These are phyloP conservation scores for Schmidtea mediterranea DNA, from an alignment of 1,140 invertebrate genomes.

Conservation along the genomic window DNA sequence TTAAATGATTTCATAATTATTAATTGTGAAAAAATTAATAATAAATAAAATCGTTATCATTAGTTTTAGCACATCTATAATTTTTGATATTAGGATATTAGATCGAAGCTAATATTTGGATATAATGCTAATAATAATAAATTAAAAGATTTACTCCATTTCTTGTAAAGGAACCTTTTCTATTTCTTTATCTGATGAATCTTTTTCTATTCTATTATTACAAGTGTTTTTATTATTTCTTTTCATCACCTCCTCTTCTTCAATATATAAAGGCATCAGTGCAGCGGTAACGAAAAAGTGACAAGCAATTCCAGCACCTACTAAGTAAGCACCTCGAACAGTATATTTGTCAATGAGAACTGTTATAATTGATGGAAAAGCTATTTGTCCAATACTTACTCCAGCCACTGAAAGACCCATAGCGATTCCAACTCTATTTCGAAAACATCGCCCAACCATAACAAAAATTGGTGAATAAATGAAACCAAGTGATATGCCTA, in stretches of 20 bases:
- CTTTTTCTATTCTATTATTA: background rate
- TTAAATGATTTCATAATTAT: too few relatives aligned
- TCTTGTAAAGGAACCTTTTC: too few relatives aligned
- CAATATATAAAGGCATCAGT: background rate
- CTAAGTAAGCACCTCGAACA: background rate
- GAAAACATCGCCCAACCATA: background rate
- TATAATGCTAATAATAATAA: too few relatives aligned
- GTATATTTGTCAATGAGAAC: background rate
- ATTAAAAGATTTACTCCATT: too few relatives aligned
- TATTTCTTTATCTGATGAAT: too few relatives aligned
- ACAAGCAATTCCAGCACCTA: background rate
- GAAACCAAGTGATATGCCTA: background rate
- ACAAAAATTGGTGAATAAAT: background rate
- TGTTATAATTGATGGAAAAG: background rate
- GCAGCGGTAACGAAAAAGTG: slow-evolving; percentile 3
- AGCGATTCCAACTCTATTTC: background rate
- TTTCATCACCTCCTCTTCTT: background rate
- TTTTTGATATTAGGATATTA: too few relatives aligned
- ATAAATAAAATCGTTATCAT: too few relatives aligned
- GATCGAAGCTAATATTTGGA: too few relatives aligned
- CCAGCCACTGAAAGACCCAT: background rate
- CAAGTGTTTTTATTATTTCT: background rate
- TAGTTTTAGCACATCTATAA: too few relatives aligned
- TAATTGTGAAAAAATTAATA: too few relatives aligned
- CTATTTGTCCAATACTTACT: slow-evolving; percentile 4